Conservation (phyloP, 92 coral and sea anemone genomes). For the Metridium senile region DNA sequence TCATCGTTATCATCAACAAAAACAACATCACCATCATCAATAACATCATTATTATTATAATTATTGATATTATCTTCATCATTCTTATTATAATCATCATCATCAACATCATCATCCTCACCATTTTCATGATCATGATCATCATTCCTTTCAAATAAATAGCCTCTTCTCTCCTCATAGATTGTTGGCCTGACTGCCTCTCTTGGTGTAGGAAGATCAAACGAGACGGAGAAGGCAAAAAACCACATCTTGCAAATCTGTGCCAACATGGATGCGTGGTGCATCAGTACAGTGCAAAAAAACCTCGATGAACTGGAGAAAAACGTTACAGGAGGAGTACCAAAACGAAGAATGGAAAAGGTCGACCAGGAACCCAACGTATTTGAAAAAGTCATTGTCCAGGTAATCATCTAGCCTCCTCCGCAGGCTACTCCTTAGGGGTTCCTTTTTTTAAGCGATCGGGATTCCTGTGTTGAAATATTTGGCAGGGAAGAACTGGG, state of each 20-base stretch:
- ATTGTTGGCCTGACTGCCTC: conserved; percentile 92
- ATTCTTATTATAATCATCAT: too few species aligned
- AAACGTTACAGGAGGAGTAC: conserved; percentile 26
- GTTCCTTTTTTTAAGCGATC: too few species aligned
- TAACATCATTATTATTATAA: too few species aligned
- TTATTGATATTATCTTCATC: too few species aligned
- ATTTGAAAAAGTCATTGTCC: conserved; percentile 26
- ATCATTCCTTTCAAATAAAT: too few species aligned
- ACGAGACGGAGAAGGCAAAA: conserved; percentile 57
- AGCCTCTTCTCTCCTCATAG: not conserved
- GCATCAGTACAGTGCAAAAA: conserved; percentile 56
- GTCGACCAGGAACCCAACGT: conserved; percentile 24
- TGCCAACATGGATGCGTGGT: conserved; percentile 76
- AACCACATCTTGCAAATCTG: conserved; percentile 70
- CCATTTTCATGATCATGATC: too few species aligned
- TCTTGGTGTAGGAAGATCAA: conserved; percentile 86
- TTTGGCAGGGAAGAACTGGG: not conserved
- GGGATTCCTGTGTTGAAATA: too few species aligned
- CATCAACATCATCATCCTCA: too few species aligned
- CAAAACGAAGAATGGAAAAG: conserved; percentile 7
- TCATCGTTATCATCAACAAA: too few species aligned
- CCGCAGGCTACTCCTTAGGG: too few species aligned
- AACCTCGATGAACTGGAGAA: conserved; percentile 45
- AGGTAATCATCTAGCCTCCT: conserved; percentile 17
- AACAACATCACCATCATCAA: too few species aligned